Percentiles rank a stretch among this genome's conserved stretches.
phyloP scores from a whole-genome alignment of 1,140 invertebrate genomes.

The Melipona quadrifasciata region DNA sequence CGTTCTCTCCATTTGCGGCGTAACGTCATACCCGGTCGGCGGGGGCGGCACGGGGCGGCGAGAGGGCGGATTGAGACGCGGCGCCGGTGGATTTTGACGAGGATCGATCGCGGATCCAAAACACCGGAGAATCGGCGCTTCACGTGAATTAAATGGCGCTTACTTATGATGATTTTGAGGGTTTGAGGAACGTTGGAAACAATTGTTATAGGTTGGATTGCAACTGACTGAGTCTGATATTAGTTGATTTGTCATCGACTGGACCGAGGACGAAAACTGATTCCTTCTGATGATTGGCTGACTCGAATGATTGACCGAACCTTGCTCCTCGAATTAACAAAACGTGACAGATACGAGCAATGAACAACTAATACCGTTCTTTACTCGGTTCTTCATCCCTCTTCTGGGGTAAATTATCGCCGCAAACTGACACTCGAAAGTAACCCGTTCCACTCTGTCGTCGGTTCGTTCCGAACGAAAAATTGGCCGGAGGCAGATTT shows the following conservation, averaged over 20 bases:
- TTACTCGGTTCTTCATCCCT: no score
- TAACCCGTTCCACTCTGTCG: neutral
- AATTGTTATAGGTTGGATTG: no score
- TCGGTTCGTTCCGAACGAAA: no score
- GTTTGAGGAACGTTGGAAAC: neutral
- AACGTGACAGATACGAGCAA: no score
- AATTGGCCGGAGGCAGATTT: neutral
- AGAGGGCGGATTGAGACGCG: conserved; percentile 54
- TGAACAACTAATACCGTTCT: no score
- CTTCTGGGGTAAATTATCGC: neutral
- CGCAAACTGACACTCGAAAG: neutral
- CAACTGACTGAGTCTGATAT: no score
- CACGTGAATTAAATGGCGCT: neutral
- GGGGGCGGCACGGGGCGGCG: conserved; percentile 4
- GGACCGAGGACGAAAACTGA: no score
- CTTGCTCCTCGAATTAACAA: no score
- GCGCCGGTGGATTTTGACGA: conserved; percentile 11
- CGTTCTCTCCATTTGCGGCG: conserved; percentile 21
- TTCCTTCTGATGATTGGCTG: no score
- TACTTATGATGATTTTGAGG: neutral
- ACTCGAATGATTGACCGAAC: no score
- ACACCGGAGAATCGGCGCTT: neutral
- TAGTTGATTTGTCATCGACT: no score
- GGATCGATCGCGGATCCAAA: conserved; percentile 34
- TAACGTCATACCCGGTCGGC: conserved; percentile 39